Conservation (phyloP, 2,888 invertebrate species). For the Portevinia maculata region DNA sequence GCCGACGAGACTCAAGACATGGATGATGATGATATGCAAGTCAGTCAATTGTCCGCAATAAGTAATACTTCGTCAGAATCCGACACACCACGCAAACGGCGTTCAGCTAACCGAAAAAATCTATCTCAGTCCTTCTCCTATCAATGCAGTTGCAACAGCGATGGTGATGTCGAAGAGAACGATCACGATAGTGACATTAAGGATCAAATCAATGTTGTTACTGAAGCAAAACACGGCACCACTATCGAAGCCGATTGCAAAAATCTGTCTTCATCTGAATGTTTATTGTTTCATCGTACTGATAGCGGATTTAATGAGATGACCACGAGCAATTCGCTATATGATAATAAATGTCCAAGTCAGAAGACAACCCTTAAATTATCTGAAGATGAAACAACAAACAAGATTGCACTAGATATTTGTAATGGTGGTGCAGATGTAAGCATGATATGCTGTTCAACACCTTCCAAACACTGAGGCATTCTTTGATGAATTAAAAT, state of each 20-base stretch:
- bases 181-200: background rate
- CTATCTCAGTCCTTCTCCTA: conserved; percentile 81
- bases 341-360: conserved; percentile 29
- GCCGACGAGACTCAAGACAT: conserved; percentile 76
- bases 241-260: conserved; percentile 7
- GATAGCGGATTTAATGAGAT: conserved; percentile 82
- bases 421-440: conserved; percentile 49
- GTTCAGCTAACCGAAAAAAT: conserved; percentile 81
- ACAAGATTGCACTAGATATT: conserved; percentile 1
- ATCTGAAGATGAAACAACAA: conserved; percentile 9
- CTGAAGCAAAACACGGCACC: background rate
- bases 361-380: conserved; percentile 14
- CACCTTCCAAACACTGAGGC: conserved; percentile 61
- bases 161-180: background rate
- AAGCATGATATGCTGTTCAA: conserved; percentile 74
- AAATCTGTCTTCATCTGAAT: conserved; percentile 8
- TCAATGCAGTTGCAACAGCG: conserved; percentile 73
- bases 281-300: conserved; percentile 77
- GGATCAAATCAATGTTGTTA: background rate
- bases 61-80: conserved; percentile 78
- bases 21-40: conserved; percentile 79
- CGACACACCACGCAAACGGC: conserved; percentile 80
- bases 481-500: background rate
- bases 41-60: conserved; percentile 77
- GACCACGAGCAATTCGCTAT: conserved; percentile 75